These are phyloP conservation scores for Euzetes globulus DNA, from an alignment of 2,888 invertebrate genomes.

Conservation along the genomic window DNA sequence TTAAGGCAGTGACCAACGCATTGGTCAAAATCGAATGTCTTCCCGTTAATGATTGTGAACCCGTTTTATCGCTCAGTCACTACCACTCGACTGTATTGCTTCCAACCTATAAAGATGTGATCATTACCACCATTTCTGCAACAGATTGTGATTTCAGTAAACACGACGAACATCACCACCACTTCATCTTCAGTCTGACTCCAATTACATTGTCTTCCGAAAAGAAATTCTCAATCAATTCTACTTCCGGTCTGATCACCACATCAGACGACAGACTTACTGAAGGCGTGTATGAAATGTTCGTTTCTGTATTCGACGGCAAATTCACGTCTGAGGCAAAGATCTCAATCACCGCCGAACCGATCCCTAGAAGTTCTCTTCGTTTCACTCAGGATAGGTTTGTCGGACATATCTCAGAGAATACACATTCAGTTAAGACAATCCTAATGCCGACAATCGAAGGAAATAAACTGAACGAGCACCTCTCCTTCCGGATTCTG, in stretches of 20 bases:
- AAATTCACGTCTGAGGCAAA: conserved; percentile 67
- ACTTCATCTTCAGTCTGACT: conserved; percentile 19
- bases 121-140: conserved; percentile 60
- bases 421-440: conserved; percentile 69
- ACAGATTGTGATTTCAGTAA: conserved; percentile 65
- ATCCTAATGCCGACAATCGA: conserved; percentile 79
- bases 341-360: conserved; percentile 61
- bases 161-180: conserved; percentile 43
- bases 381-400: conserved; percentile 72
- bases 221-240: conserved; percentile 40
- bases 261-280: conserved; percentile 37
- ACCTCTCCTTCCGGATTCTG: conserved; percentile 72
- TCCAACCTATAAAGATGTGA: conserved; percentile 66
- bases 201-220: conserved; percentile 30
- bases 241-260: conserved; percentile 39
- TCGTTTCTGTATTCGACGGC: conserved; percentile 41
- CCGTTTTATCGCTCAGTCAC: conserved; percentile 61
- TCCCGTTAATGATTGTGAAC: conserved; percentile 86
- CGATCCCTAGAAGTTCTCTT: conserved; percentile 62
- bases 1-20: conserved; percentile 70
- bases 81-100: conserved; percentile 69
- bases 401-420: conserved; percentile 72
- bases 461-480: conserved; percentile 77
- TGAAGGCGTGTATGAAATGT: conserved; percentile 38
- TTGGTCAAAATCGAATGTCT: conserved; percentile 65